Conservation (phyloP, 2,888 invertebrate species). For the Volucella zonaria region DNA sequence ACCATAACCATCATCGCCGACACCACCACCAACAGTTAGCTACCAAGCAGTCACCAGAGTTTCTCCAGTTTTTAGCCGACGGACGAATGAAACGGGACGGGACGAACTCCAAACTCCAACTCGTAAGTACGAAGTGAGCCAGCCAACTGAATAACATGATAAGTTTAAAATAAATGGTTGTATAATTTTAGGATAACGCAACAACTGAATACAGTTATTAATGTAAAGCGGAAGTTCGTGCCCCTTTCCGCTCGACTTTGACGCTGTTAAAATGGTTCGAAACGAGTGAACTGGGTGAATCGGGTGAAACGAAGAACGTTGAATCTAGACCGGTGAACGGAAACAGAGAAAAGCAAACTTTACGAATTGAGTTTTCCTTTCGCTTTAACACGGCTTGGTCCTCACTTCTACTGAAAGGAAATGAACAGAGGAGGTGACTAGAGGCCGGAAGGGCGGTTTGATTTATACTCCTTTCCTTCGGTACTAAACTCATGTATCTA, state of each 20-base stretch:
- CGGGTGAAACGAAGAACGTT: too few relatives aligned
- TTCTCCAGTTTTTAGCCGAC: too few relatives aligned
- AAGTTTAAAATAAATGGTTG: slow-evolving; percentile 72
- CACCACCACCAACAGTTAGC: too few relatives aligned
- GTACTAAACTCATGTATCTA: too few relatives aligned
- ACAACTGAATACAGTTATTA: slow-evolving; percentile 72
- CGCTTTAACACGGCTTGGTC: slow-evolving; percentile 52
- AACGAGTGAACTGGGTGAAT: slow-evolving; percentile 13
- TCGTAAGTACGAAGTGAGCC: slow-evolving; percentile 41
- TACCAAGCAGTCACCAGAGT: not conserved
- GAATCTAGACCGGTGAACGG: slow-evolving; percentile 73
- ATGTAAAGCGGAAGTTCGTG: slow-evolving; percentile 70
- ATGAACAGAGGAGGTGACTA: not conserved
- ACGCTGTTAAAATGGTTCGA: slow-evolving; percentile 14
- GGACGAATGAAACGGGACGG: too few relatives aligned
- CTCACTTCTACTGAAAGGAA: not conserved
- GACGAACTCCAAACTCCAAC: too few relatives aligned
- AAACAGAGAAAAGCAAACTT: slow-evolving; percentile 78
- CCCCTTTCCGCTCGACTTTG: slow-evolving; percentile 57
- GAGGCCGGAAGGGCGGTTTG: slow-evolving; percentile 50
- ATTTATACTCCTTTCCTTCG: slow-evolving; percentile 38
- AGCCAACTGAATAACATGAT: slow-evolving; percentile 70
- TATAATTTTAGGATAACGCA: slow-evolving; percentile 72
- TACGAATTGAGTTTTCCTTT: slow-evolving; percentile 79
- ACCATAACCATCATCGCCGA: not conserved